Conservation (phyloP, 2,888 invertebrate genomes). For the Toxonevra muliebris region DNA sequence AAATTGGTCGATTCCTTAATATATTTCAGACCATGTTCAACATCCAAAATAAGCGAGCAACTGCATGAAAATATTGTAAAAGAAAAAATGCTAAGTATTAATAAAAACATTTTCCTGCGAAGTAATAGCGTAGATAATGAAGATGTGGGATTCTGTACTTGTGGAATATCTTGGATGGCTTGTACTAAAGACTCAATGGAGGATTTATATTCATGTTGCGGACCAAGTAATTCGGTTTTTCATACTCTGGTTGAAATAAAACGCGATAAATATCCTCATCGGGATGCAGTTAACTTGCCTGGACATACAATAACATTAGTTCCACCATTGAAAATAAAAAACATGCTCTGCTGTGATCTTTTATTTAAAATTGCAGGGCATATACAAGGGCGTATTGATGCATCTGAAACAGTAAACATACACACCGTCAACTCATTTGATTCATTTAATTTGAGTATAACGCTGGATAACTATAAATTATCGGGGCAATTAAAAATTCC, state of each 20-base stretch:
- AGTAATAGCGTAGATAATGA: conserved; percentile 36
- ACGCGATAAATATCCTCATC: conserved; percentile 80
- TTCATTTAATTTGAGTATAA: conserved; percentile 77
- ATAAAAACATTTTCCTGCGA: conserved; percentile 29
- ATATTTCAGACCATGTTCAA: conserved; percentile 74
- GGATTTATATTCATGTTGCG: conserved; percentile 54
- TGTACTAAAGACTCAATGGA: conserved; percentile 48
- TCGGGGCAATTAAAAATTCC: conserved; percentile 72
- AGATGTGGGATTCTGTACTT: conserved; percentile 57
- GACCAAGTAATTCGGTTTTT: conserved; percentile 53
- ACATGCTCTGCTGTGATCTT: conserved; percentile 87
- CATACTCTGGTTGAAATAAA: conserved; percentile 66
- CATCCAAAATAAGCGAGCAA: conserved; percentile 36
- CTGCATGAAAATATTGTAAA: conserved; percentile 33
- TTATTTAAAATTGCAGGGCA: conserved; percentile 69
- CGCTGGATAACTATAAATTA: conserved; percentile 84
- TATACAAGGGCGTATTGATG: conserved; percentile 65
- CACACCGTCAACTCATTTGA: conserved; percentile 69
- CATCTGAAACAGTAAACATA: conserved; percentile 66
- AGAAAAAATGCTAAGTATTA: conserved; percentile 21
- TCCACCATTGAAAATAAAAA: conserved; percentile 85
- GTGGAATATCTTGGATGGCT: conserved; percentile 58
- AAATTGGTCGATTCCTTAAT: conserved; percentile 78
- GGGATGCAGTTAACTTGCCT: conserved; percentile 69
- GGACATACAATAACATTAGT: conserved; percentile 88